These are phyloP conservation scores for Charanyca ferruginea DNA, from an alignment of 2,888 invertebrate species.

Conservation along the genomic window DNA sequence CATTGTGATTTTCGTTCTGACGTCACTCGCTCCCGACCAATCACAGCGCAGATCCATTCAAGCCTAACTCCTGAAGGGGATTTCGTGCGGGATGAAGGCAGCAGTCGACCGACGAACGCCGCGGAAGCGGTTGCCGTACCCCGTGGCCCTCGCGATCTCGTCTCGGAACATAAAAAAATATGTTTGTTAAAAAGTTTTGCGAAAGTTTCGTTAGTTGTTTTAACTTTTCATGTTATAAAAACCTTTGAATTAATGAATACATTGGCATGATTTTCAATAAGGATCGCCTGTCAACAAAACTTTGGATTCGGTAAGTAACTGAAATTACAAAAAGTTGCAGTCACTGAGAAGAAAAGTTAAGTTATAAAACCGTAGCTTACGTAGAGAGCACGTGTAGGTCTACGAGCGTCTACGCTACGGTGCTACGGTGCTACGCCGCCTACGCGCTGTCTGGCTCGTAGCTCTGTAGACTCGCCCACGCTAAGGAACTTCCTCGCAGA, in stretches of 20 bases:
- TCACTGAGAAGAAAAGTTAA: constrained; percentile 22
- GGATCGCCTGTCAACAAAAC: constrained; percentile 30
- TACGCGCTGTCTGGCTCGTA: constrained; percentile 87
- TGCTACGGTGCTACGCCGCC: constrained; percentile 84
- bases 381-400: constrained; percentile 76
- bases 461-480: constrained; percentile 89
- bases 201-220: constrained; percentile 32
- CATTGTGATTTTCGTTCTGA: constrained; percentile 92
- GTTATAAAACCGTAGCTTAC: constrained; percentile 34
- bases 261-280: constrained; percentile 54
- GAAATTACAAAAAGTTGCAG: constrained; percentile 26
- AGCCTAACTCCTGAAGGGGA: constrained; percentile 91
- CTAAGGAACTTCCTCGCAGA: constrained; percentile 71
- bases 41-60: constrained; percentile 93
- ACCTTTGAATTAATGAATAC: constrained; percentile 32
- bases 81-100: constrained; percentile 88
- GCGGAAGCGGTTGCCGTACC: constrained; percentile 69
- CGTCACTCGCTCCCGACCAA: constrained; percentile 93
- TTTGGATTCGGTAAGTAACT: constrained; percentile 57
- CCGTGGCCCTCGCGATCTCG: constrained; percentile 49
- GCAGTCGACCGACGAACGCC: constrained; percentile 86
- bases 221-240: constrained; percentile 18
- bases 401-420: constrained; percentile 81
- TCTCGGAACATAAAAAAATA: constrained; percentile 46
- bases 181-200: constrained; percentile 44